Evolutionary conservation across 2,888 invertebrate genomes (phyloP), one percentile per base, ranked within the genome.

Genomic region (Plutella xylostella): DNA sequence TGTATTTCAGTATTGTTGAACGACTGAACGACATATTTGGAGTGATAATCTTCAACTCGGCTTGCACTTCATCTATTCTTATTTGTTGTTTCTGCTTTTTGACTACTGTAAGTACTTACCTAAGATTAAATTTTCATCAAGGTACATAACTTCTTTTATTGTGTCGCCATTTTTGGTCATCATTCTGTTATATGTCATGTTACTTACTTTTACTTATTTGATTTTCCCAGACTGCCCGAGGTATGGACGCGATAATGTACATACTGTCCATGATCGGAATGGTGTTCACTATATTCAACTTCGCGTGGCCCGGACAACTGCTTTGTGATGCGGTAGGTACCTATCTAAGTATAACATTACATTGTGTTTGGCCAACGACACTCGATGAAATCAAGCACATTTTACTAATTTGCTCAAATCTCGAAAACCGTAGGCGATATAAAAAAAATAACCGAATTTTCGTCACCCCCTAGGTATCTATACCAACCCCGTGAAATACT

Each of bases 81-180:
- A 52, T 60, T 43, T 57, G 58, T 44, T 60, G 57, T 30, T 56
- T 55, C 43, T 55, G 55, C 12, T 59, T 59, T 44, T 45, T 57
- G 12, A 47, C 51, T 19, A 42, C 57, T 39, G 60, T 60, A 42
- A 50, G 52, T 48, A 30, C n/a, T 7, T 33, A 33, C n/a, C 11
- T 31, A n/a, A 31, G 14, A 14, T 14, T 11, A 11, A n/a, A n/a
- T 6, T 33, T 33, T 33, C 6, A 5, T 14, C 25, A 33, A 6
- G 5, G 14, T 15, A 7, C 15, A 34, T 14, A 7, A 15, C 7
- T 34, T 1, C 9, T 15, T 33, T 14, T 14, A 14, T 3, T n/a
- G 14, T 33, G 14, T 14, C 34, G 15, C 5, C 9, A 5, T 9
- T 7, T 15, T 9, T 34, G 9, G 9, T 34, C 15, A 34, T 15